These are phyloP conservation scores for Suncus etruscus DNA, from an alignment of 2,113 vertebrate genomes.

Conservation along the genomic window DNA sequence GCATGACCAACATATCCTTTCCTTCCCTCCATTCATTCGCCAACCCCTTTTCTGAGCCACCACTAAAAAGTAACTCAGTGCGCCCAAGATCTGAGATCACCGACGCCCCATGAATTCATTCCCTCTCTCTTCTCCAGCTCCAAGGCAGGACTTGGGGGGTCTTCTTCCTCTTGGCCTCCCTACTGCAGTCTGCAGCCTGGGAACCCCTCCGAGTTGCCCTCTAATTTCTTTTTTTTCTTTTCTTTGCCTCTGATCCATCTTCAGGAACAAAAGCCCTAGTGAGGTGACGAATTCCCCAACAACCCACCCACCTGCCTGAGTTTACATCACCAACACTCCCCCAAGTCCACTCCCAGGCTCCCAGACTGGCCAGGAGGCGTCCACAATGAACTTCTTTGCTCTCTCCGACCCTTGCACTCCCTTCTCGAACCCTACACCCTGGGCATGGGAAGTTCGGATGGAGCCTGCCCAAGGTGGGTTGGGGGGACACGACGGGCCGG, in stretches of 20 bases:
- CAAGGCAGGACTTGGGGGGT: not conserved
- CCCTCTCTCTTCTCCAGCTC: not conserved
- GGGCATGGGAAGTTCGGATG: constrained; percentile 58
- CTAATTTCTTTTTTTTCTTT: too few species aligned
- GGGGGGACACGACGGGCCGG: not conserved
- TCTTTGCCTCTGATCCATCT: not conserved
- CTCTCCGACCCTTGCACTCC: not conserved
- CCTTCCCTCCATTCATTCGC: constrained; percentile 14
- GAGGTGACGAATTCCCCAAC: constrained; percentile 40
- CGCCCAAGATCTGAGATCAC: not conserved
- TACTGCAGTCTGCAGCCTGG: not conserved
- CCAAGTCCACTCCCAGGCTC: not conserved
- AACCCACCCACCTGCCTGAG: constrained; percentile 72
- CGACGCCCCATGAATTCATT: not conserved
- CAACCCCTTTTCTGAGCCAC: not conserved
- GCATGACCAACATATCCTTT: constrained; percentile 44
- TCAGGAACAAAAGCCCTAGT: not conserved
- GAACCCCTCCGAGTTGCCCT: not conserved
- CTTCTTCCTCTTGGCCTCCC: not conserved
- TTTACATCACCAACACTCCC: not conserved
- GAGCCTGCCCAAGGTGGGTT: not conserved
- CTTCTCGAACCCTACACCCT: not conserved
- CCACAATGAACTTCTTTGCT: constrained; percentile 69
- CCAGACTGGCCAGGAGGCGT: constrained; percentile 37
- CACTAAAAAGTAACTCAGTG: constrained; percentile 68